These are phyloP conservation scores for Pteronura brasiliensis DNA, from an alignment of 2,113 vertebrate genomes.

Conservation along the genomic window DNA sequence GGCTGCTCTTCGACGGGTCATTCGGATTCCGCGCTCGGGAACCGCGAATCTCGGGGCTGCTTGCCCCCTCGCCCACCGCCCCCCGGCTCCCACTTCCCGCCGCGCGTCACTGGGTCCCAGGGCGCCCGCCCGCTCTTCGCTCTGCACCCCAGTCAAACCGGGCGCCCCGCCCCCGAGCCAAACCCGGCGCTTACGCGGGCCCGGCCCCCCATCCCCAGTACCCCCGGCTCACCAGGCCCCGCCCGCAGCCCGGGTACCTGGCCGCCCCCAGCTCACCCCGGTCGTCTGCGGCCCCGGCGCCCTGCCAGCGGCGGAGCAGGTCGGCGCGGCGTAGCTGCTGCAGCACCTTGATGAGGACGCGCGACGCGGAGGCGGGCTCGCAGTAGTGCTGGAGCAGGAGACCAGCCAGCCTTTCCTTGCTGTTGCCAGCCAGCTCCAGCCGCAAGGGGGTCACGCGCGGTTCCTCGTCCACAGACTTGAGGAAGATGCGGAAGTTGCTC, in stretches of 20 bases:
- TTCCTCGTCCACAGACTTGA: not conserved
- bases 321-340: not conserved
- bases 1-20: not conserved
- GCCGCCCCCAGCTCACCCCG: not conserved
- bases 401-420: not conserved
- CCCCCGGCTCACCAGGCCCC: not conserved
- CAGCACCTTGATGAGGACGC: not conserved
- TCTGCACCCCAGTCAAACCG: not conserved
- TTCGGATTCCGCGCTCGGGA: not conserved
- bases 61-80: too few species aligned
- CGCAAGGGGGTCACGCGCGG: not conserved
- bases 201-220: too few species aligned
- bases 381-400: not conserved
- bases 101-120: not conserved
- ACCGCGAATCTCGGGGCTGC: not conserved
- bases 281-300: fast-evolving
- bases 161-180: too few species aligned
- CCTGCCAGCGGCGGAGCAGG: constrained; percentile 15
- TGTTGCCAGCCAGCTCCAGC: constrained; percentile 40
- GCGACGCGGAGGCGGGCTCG: not conserved
- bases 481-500: not conserved
- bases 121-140: not conserved
- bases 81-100: not conserved
- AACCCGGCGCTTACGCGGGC: not conserved
- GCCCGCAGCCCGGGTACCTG: not conserved